These are phyloP conservation scores for Pseudomyrmex pallidus DNA, from an alignment of 1,140 invertebrate genomes.

Conservation along the genomic window DNA sequence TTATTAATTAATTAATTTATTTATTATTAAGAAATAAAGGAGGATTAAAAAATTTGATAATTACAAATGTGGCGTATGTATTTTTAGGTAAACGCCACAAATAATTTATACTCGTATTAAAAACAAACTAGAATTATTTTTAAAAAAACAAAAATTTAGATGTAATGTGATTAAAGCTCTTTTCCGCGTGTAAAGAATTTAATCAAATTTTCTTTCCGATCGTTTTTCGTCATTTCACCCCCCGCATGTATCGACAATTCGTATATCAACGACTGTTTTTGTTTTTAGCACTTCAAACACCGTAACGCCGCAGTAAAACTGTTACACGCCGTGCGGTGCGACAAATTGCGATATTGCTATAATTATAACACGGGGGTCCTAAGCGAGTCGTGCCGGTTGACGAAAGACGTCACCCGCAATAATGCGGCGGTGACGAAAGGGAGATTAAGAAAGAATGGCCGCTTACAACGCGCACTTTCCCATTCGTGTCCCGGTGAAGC, in stretches of 20 bases:
- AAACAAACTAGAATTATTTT: neutral
- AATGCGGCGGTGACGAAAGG: slow-evolving; percentile 78
- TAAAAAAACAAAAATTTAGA: too few relatives aligned
- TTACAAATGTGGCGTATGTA: too few relatives aligned
- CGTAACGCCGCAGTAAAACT: neutral
- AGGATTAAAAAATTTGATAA: too few relatives aligned
- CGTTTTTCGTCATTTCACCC: too few relatives aligned
- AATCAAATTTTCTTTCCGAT: too few relatives aligned
- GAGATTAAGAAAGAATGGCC: slow-evolving; percentile 78
- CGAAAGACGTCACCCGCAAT: slow-evolving; percentile 77
- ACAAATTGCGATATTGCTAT: slow-evolving; percentile 75
- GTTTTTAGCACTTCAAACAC: neutral
- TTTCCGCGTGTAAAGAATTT: too few relatives aligned
- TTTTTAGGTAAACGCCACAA: too few relatives aligned
- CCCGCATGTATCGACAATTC: too few relatives aligned
- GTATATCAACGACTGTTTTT: neutral
- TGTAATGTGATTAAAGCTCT: too few relatives aligned
- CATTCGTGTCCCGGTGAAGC: slow-evolving; percentile 91
- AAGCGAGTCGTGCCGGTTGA: slow-evolving; percentile 69
- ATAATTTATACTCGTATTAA: neutral
- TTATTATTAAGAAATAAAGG: too few relatives aligned
- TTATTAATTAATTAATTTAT: too few relatives aligned
- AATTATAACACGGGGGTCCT: slow-evolving; percentile 76
- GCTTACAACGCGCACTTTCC: slow-evolving; percentile 93
- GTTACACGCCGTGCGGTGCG: slow-evolving; percentile 62